Base-by-base conservation (phyloP, 2,888 invertebrate genomes). In the Melinaea marsaeus region DNA sequence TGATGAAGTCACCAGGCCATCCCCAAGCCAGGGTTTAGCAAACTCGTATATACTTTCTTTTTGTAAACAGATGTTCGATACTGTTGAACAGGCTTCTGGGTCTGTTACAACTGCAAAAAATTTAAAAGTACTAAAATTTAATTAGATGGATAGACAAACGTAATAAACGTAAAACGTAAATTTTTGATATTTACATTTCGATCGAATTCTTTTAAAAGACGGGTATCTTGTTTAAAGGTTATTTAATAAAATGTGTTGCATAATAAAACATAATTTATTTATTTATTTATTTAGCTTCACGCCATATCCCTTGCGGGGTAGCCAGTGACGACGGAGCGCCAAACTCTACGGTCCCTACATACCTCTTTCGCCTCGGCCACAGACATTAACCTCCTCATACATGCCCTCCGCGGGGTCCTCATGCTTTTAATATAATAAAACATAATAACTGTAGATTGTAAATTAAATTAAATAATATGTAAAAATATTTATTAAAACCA, bases 1-100 rank as follows among this genome's bases (percentile, higher is more conserved):
- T 51, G 51, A 4, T 51, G 13, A 13, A 7, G 51, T 51, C 5
- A 51, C 32, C 34, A 88, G 68, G 5, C 88, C 86, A 63, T 88
- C 83, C 0, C 88, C 88, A 4, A 88, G 75, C 82, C 84, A 84
- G 0, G 85, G 82, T 67, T 86, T 86, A 1, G 83, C 83, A 48
- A 88, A 86, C 13, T 83, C 78, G 66, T 88, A 88, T 60, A 83
- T 79, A 0, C 68, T 73, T 46, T 85, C 83, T 61, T 88, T 88
- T 66, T 86, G 78, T 13, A 87, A 61, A 60, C 85, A 86, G 0
- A 81, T 73, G 64, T 88, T 88, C 0, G 83, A 76, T 1, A 87
- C 76, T 2, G 81, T 86, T 46, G 83, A 70, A 32, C 78, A 79
- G 65, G 86, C 87, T 7, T 87, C 86, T 0, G 87, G 86, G 60